phyloP scores from a whole-genome alignment of 2,113 vertebrate genomes.

The Aldabrachelys gigantea region DNA sequence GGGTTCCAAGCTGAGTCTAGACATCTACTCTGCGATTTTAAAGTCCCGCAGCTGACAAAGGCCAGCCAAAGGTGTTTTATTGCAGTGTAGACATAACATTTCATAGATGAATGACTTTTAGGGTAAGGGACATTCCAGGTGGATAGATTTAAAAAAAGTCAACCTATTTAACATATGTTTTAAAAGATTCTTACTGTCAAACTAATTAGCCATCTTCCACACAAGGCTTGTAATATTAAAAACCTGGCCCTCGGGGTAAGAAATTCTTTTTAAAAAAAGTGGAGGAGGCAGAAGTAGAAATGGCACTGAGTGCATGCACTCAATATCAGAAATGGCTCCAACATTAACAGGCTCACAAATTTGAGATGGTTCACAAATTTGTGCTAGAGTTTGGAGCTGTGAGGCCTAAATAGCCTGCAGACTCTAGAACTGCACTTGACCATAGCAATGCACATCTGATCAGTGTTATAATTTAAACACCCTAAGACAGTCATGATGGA shows the following conservation, averaged over 20 bases:
- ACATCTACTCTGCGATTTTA: not conserved
- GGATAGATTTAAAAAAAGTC: not conserved
- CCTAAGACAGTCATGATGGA: no score
- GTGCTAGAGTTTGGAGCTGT: fast-evolving
- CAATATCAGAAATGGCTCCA: not conserved
- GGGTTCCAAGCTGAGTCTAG: not conserved
- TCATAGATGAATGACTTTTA: not conserved
- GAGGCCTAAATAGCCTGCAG: not conserved
- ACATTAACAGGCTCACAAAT: not conserved
- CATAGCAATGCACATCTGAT: not conserved
- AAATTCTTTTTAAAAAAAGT: not conserved
- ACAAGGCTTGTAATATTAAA: not conserved
- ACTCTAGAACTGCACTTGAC: not conserved
- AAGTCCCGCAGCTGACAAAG: not conserved
- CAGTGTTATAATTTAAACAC: no score
- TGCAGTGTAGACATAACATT: not conserved
- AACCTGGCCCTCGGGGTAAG: not conserved
- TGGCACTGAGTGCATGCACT: fast-evolving
- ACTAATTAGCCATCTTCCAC: not conserved
- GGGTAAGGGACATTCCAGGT: not conserved
- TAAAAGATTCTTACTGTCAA: not conserved
- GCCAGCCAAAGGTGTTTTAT: not conserved
- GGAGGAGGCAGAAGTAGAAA: not conserved
- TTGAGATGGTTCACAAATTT: fast-evolving
- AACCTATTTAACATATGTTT: not conserved